phyloP scores from a whole-genome alignment of 2,888 invertebrate species.

The Auanema sp. region DNA sequence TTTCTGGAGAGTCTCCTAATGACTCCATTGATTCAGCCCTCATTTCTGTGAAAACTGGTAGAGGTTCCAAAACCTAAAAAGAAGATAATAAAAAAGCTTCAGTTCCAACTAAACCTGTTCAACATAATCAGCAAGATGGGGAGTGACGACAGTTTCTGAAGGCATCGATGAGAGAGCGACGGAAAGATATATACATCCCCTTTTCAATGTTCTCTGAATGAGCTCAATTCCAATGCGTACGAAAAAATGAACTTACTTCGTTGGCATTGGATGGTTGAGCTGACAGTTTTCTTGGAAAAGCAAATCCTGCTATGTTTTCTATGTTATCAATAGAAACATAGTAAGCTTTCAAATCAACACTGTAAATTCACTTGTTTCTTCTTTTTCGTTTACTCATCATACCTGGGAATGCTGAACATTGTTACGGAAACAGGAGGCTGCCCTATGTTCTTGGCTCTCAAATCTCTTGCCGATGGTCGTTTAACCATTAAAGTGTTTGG shows the following conservation, averaged over 20 bases:
- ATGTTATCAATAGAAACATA: constrained; percentile 45
- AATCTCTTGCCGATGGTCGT: constrained; percentile 39
- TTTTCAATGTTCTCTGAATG: constrained; percentile 68
- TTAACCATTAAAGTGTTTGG: constrained; percentile 24
- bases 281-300: background rate
- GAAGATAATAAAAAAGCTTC: constrained; percentile 19
- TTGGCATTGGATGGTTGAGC: background rate
- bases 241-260: background rate
- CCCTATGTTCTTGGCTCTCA: constrained; percentile 29
- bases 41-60: constrained; percentile 28
- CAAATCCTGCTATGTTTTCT: background rate
- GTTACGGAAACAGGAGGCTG: constrained; percentile 26
- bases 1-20: constrained; percentile 22
- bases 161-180: constrained; percentile 94
- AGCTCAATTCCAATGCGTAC: background rate
- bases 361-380: constrained; percentile 7
- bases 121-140: constrained; percentile 85
- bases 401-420: constrained; percentile 38
- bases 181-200: constrained; percentile 89
- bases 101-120: constrained; percentile 77
- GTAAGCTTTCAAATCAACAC: constrained; percentile 78
- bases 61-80: constrained; percentile 44
- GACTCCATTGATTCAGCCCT: constrained; percentile 13
- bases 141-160: constrained; percentile 94
- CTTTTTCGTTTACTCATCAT: background rate